Conservation (phyloP, 2,113 vertebrate species). For the Sturnira hondurensis region DNA sequence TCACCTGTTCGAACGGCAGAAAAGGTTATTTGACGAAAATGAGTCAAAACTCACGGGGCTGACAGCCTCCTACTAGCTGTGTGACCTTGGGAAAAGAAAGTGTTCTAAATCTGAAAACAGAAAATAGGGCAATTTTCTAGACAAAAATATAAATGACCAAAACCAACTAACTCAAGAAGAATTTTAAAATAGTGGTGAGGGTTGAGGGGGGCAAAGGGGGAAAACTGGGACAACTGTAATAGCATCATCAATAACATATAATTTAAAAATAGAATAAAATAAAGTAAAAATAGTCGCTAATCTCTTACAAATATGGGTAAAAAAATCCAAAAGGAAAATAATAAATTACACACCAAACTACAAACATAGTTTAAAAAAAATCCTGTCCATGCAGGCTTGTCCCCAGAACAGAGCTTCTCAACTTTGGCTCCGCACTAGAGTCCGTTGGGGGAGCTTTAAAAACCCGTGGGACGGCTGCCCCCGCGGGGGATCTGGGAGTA, state of each 20-base stretch:
- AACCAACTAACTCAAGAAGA: neutral
- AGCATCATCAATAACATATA: too few species aligned
- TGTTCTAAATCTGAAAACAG: neutral
- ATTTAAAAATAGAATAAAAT: too few species aligned
- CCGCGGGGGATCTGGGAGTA: neutral
- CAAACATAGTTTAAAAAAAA: neutral
- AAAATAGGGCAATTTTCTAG: conserved; percentile 12
- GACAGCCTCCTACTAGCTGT: neutral
- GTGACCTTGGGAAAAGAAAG: neutral
- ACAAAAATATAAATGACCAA: conserved; percentile 17
- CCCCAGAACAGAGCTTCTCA: neutral
- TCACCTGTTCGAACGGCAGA: conserved; percentile 84
- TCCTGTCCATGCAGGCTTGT: neutral
- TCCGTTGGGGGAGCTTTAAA: neutral
- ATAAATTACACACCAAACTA: neutral
- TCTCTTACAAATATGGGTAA: neutral
- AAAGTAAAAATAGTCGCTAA: neutral
- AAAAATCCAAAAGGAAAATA: neutral
- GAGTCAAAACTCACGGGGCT: neutral
- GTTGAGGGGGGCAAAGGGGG: too few species aligned
- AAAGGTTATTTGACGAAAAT: neutral
- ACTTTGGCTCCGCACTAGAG: neutral
- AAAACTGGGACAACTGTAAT: too few species aligned
- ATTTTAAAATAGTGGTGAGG: neutral
- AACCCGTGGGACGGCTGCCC: neutral